phyloP scores from a whole-genome alignment of 2,888 invertebrate genomes.

The Tenthredo distinguenda region DNA sequence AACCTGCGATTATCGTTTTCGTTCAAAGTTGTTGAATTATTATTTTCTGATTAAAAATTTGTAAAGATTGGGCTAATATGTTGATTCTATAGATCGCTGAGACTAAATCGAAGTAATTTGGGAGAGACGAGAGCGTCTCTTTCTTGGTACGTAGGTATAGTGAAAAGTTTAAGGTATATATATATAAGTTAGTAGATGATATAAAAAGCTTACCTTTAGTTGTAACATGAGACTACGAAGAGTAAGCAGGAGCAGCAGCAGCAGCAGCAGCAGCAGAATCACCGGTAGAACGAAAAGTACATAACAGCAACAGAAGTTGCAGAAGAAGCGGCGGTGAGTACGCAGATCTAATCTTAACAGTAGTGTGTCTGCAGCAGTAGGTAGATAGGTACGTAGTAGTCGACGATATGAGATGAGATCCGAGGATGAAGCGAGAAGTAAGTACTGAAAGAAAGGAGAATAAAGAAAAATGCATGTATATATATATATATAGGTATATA shows the following conservation, averaged over 20 bases:
- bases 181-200: neutral
- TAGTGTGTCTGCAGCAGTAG: neutral
- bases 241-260: constrained; percentile 49
- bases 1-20: too few relatives aligned
- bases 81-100: too few relatives aligned
- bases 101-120: too few relatives aligned
- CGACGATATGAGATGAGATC: neutral
- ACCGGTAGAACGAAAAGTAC: neutral
- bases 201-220: neutral
- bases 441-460: neutral
- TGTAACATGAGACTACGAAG: constrained; percentile 12
- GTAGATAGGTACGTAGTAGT: neutral
- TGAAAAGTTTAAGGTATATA: neutral
- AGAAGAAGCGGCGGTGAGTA: constrained; percentile 57
- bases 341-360: constrained; percentile 15
- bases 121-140: too few relatives aligned
- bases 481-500: neutral
- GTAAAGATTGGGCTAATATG: too few relatives aligned
- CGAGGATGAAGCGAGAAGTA: neutral
- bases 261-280: constrained; percentile 5
- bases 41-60: too few relatives aligned
- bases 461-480: too few relatives aligned
- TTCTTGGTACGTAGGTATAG: too few relatives aligned
- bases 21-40: too few relatives aligned
- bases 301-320: constrained; percentile 56